Conservation (phyloP, 53 echinoderm and acorn worm species). For the Arbacia lixula region DNA sequence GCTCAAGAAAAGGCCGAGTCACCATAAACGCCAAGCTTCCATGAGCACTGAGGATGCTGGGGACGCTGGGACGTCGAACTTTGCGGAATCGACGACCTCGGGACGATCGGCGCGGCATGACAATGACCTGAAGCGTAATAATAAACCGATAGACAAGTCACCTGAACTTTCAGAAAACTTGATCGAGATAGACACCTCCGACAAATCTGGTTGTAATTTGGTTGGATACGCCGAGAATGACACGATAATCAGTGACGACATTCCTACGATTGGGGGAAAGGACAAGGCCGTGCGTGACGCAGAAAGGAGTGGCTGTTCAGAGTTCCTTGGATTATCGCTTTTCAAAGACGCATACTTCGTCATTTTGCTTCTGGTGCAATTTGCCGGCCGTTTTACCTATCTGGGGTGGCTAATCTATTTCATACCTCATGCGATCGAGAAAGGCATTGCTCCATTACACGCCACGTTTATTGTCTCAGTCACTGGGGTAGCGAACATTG, state of each 20-base stretch:
- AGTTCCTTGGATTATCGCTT: constrained; percentile 60
- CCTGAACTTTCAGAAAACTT: not conserved
- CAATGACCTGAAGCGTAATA: too few relatives aligned
- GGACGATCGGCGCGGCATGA: not conserved
- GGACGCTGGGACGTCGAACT: too few relatives aligned
- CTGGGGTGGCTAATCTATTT: constrained; percentile 85
- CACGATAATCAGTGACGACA: too few relatives aligned
- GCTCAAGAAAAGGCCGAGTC: constrained; percentile 2
- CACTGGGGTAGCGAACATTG: constrained; percentile 72
- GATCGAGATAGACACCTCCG: too few relatives aligned
- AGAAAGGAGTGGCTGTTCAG: not conserved
- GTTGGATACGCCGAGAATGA: too few relatives aligned
- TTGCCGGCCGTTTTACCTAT: constrained; percentile 76
- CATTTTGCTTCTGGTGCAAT: constrained; percentile 70
- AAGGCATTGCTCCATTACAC: constrained; percentile 66
- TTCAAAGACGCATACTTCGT: constrained; percentile 67
- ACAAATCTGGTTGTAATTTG: too few relatives aligned
- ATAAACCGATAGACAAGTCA: too few relatives aligned
- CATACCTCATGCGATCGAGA: constrained; percentile 83
- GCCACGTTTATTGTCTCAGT: constrained; percentile 76
- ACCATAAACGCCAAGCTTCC: too few relatives aligned
- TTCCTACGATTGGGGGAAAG: too few relatives aligned
- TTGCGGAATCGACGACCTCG: constrained; percentile 4
- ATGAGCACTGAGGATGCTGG: too few relatives aligned
- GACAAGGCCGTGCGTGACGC: not conserved